Conservation (phyloP, 2,888 invertebrate genomes). For the Pammene aurita region DNA sequence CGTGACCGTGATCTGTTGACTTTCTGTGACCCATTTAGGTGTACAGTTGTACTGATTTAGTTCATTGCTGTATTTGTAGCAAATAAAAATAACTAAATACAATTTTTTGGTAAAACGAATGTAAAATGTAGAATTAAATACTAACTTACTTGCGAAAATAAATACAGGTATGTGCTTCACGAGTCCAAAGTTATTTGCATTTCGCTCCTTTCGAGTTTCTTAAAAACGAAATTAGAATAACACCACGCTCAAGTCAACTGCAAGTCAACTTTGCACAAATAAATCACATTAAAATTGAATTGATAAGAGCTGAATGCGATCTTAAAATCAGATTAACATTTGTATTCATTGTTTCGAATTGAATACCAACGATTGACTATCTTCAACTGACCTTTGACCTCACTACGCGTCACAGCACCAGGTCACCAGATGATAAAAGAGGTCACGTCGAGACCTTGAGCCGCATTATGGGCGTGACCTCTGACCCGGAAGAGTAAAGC, state of each 20-base stretch:
- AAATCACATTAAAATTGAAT: too few relatives aligned
- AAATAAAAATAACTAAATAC: not conserved
- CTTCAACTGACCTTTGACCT: slow-evolving; percentile 36
- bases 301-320: too few relatives aligned
- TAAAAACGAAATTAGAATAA: too few relatives aligned
- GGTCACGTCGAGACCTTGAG: slow-evolving; percentile 63
- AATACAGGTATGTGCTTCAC: too few relatives aligned
- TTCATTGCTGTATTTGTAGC: not conserved
- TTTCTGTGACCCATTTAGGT: slow-evolving; percentile 31
- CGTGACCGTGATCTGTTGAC: slow-evolving; percentile 31
- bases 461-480: slow-evolving; percentile 53
- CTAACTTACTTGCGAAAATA: too few relatives aligned
- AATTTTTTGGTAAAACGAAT: not conserved
- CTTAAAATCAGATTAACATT: too few relatives aligned
- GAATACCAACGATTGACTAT: not conserved
- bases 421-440: slow-evolving; percentile 63
- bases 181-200: too few relatives aligned
- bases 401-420: slow-evolving; percentile 52
- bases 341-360: too few relatives aligned
- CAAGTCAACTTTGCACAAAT: too few relatives aligned
- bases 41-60: slow-evolving; percentile 8
- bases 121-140: not conserved
- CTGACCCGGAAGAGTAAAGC: slow-evolving; percentile 57
- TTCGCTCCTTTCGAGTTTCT: too few relatives aligned
- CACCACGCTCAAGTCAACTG: too few relatives aligned